Conservation (phyloP, 2,113 vertebrate species). For the Pterocles burchelli region DNA sequence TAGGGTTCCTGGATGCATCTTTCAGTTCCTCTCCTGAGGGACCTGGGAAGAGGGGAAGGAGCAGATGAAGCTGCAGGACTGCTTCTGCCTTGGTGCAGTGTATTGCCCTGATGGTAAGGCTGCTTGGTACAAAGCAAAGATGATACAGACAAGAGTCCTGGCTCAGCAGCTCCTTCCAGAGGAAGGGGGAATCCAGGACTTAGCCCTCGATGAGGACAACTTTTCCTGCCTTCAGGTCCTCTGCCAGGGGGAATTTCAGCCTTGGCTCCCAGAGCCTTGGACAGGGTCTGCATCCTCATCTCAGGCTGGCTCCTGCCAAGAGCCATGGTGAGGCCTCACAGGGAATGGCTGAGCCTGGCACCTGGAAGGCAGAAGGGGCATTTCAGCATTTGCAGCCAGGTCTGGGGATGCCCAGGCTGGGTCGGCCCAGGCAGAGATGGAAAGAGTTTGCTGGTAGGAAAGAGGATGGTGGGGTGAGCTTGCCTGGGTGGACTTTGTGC, state of each 20-base stretch:
- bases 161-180: background rate
- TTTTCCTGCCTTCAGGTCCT: background rate
- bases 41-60: background rate
- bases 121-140: background rate
- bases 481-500: background rate
- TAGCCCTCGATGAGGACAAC: background rate
- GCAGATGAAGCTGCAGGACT: background rate
- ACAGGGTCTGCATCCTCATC: background rate
- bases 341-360: background rate
- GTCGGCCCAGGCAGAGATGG: background rate
- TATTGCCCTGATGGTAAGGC: background rate
- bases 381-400: background rate
- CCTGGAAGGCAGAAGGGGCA: background rate
- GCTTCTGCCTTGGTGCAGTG: background rate
- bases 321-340: background rate
- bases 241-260: background rate
- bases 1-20: background rate
- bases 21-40: background rate
- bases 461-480: background rate
- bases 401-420: background rate
- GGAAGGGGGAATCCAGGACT: background rate
- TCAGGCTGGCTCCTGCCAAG: background rate
- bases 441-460: background rate
- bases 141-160: background rate
- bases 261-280: background rate